Evolutionary conservation across 2,888 invertebrate species (phyloP).

Genomic region (Iselma pallidipennis): DNA sequence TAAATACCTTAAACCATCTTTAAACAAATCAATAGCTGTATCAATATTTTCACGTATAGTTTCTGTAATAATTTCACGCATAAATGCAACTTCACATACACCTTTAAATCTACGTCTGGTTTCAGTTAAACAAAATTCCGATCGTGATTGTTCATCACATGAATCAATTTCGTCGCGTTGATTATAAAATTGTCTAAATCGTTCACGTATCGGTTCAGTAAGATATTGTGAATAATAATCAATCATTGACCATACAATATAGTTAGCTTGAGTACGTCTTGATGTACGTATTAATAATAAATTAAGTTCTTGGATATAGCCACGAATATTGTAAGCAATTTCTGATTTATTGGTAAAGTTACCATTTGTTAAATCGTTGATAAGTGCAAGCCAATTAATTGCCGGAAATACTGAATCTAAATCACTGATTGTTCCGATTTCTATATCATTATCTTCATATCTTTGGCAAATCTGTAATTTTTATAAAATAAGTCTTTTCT

Average conservation of each 20-base stretch:
- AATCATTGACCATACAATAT: slow-evolving; percentile 41
- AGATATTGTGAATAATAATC: slow-evolving; percentile 36
- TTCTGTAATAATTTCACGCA: background rate
- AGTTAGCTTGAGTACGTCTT: slow-evolving; percentile 34
- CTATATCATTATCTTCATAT: background rate
- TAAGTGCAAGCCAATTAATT: background rate
- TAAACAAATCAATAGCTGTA: background rate
- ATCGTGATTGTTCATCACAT: background rate
- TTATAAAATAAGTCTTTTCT: background rate
- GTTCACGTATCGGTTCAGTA: slow-evolving; percentile 30
- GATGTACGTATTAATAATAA: background rate
- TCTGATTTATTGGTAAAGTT: background rate
- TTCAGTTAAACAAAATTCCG: slow-evolving; percentile 13
- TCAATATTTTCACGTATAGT: background rate
- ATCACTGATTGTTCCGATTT: background rate
- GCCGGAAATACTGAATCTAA: background rate
- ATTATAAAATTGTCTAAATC: background rate
- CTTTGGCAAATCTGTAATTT: background rate
- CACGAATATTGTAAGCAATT: background rate
- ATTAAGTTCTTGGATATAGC: background rate
- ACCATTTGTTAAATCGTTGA: background rate
- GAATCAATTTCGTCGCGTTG: background rate
- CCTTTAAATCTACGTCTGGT: slow-evolving; percentile 11
- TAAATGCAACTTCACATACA: slow-evolving; percentile 9
- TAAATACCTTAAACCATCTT: background rate